Evolutionary conservation across 1,140 invertebrate genomes (phyloP), one percentile per base, ranked within the genome.

Genomic region (Apis dorsata): DNA sequence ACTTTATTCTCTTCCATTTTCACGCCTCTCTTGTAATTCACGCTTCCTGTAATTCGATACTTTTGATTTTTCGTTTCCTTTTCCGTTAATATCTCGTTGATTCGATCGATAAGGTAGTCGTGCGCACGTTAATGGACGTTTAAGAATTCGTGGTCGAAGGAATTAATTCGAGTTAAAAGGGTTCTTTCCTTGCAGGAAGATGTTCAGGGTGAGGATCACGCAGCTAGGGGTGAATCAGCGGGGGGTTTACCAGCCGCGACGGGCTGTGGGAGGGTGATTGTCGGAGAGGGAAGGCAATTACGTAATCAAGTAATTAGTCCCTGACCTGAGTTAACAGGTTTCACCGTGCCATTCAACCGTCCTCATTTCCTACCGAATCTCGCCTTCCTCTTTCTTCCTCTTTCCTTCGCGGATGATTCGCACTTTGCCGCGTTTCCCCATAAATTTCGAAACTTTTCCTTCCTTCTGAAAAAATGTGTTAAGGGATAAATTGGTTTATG

Each of bases 251-350:
- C 79, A 86, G 83, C 85, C 85, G 80, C 86, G 81, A 85, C 84
- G 85, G 80, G 81, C 80, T 86, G 86, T 80, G 86, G 84, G 87
- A 86, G 89, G 87, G 86, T 85, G 88, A 86, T 83, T 84, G 88
- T 80, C 90, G 88, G 85, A 65, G 87, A 88, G 89, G 91, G 89
- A 85, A 87, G 87, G 91, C 91, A 93, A 93, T 93, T 93, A 93
- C 91, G 89, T 91, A 93, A 93, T 93, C 93, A 91, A 93, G 90
- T 93, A 93, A 93, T 93, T 93, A 93, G 90, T 91, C 92, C 91
- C 90, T 91, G 91, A 93, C 91, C 91, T 91, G 83, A 87, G 92
- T 81, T 92, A 93, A 93, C 91, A 89, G 82, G 65, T 88, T 88
- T 85, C 87, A 79, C 83, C 82, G 81, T 89, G 80, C 66, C 76